phyloP scores from a whole-genome alignment of 2,797 vertebrate species.

The Dicrostonyx torquatus region DNA sequence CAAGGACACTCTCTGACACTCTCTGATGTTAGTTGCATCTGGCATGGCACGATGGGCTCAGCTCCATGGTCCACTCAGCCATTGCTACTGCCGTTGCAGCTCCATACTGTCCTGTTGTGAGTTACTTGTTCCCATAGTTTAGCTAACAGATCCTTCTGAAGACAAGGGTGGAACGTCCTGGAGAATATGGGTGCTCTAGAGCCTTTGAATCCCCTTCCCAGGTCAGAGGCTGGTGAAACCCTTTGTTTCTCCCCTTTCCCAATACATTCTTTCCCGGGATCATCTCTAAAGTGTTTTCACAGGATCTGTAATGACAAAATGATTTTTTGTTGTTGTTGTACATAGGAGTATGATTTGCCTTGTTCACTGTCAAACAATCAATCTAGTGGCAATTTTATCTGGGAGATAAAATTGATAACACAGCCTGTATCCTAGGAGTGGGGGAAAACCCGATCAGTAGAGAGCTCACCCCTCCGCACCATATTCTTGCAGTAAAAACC shows the following conservation, averaged over 20 bases:
- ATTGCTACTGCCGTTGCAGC: too few species aligned
- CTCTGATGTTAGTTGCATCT: background rate
- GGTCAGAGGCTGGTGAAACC: background rate
- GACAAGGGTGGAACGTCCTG: background rate
- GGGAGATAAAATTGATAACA: background rate
- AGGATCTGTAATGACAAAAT: background rate
- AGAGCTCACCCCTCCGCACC: background rate
- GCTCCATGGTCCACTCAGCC: background rate
- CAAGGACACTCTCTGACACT: background rate
- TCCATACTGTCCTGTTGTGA: background rate
- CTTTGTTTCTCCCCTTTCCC: background rate
- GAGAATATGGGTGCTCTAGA: background rate
- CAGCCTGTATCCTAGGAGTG: background rate
- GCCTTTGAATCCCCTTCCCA: background rate
- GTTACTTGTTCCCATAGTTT: background rate
- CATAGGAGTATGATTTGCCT: background rate
- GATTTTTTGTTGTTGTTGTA: background rate
- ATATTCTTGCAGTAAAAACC: background rate
- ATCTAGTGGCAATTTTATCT: background rate
- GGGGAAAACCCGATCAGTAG: background rate
- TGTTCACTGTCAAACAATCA: background rate
- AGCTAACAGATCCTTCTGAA: background rate
- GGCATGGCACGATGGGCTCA: background rate
- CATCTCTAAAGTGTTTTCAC: background rate
- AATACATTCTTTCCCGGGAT: background rate